Evolutionary conservation across 2,888 invertebrate genomes (phyloP).

Genomic region (Nephrotoma flavescens): DNA sequence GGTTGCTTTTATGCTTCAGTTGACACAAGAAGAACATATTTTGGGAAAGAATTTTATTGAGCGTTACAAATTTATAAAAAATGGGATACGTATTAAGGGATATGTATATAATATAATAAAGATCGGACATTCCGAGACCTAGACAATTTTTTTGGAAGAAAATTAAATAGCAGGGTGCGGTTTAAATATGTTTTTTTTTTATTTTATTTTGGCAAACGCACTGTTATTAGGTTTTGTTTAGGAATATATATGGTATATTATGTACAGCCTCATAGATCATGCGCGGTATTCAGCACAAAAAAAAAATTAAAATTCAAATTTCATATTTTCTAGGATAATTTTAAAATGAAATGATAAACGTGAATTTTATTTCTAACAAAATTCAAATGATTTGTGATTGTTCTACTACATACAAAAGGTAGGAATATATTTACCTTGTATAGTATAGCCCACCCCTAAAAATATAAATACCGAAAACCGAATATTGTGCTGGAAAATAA

Average conservation of each 20-base stretch:
- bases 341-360: background rate
- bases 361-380: background rate
- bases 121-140: background rate
- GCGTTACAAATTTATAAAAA: background rate
- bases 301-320: background rate
- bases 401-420: background rate
- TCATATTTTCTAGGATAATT: background rate
- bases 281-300: background rate
- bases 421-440: background rate
- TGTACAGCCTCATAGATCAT: background rate
- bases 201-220: background rate
- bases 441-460: background rate
- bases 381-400: background rate
- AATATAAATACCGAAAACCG: background rate
- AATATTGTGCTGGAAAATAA: background rate
- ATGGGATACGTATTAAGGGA: background rate
- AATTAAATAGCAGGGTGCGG: background rate
- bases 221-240: background rate
- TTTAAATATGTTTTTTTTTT: background rate
- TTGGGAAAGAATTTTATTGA: background rate
- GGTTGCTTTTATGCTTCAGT: background rate
- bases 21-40: background rate
- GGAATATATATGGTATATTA: background rate
- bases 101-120: background rate
- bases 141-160: background rate